Conservation (phyloP, 1,140 invertebrate species). For the Bombus pascuorum region DNA sequence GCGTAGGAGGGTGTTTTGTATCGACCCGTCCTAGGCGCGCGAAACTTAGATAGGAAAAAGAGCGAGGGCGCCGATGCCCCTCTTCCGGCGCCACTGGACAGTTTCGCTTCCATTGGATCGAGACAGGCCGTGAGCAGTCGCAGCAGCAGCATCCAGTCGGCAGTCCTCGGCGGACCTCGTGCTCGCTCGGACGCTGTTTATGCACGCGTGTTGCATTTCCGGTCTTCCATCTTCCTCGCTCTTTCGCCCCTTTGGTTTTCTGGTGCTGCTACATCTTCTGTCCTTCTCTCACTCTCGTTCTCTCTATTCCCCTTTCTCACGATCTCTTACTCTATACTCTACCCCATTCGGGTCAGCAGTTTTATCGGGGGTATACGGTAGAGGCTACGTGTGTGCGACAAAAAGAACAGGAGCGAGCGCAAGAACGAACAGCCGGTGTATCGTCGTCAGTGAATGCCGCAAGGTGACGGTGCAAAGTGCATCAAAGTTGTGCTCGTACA, state of each 20-base stretch:
- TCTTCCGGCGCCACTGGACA: constrained; percentile 64
- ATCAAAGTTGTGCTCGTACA: constrained; percentile 4
- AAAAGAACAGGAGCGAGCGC: constrained; percentile 11
- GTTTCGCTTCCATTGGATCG: constrained; percentile 51
- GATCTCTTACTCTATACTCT: constrained; percentile 22
- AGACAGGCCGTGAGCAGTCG: constrained; percentile 29
- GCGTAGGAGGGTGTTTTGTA: constrained; percentile 56
- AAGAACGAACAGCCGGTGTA: constrained; percentile 37
- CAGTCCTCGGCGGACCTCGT: constrained; percentile 63
- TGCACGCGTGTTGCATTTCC: constrained; percentile 51
- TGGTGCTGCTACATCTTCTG: background rate
- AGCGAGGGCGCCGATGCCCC: constrained; percentile 39
- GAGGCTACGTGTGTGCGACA: constrained; percentile 8
- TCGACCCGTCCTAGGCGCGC: constrained; percentile 44
- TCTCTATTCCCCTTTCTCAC: constrained; percentile 32
- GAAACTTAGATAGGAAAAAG: constrained; percentile 39
- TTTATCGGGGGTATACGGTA: constrained; percentile 37
- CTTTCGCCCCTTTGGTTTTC: constrained; percentile 24
- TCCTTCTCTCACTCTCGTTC: background rate
- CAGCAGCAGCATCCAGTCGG: constrained; percentile 59
- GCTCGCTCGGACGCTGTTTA: constrained; percentile 54
- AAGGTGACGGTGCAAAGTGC: constrained; percentile 48
- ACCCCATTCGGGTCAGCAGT: constrained; percentile 55
- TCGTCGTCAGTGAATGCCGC: constrained; percentile 49
- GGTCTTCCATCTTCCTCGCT: constrained; percentile 50